phyloP scores from a whole-genome alignment of 2,113 vertebrate species.

The Sclerurus mexicanus region DNA sequence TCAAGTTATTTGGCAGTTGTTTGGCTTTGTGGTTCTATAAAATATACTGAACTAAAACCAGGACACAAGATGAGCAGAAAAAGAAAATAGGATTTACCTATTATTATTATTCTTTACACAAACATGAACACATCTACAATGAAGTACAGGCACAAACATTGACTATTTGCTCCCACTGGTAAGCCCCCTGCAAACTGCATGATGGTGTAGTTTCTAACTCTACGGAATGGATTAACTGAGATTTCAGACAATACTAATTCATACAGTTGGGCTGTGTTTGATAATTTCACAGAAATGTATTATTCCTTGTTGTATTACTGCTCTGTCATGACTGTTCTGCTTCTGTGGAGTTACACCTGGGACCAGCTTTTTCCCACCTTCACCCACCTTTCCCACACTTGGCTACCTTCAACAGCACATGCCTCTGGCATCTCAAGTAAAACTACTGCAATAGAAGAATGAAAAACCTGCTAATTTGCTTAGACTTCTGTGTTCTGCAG shows the following conservation, averaged over 20 bases:
- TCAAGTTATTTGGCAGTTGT: not conserved
- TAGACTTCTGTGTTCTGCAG: not conserved
- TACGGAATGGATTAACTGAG: not conserved
- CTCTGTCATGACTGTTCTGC: not conserved
- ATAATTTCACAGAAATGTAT: not conserved
- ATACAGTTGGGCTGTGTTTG: not conserved
- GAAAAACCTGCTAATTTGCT: not conserved
- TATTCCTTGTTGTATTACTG: not conserved
- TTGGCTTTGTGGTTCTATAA: not conserved
- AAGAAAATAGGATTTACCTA: not conserved
- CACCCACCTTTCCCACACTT: too few species aligned
- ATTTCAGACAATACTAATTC: not conserved
- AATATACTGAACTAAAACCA: not conserved
- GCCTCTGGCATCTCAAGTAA: not conserved
- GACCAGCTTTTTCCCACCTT: not conserved
- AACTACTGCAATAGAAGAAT: not conserved
- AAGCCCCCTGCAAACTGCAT: not conserved
- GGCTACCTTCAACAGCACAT: not conserved
- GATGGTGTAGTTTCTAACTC: not conserved
- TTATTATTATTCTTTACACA: not conserved
- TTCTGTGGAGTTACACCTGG: not conserved
- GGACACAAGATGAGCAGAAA: not conserved
- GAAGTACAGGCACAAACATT: not conserved
- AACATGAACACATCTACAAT: not conserved
- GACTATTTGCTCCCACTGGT: not conserved